A percentile compares a stretch with the other conserved stretches of the same genome.
Conservation (phyloP, 2,888 invertebrate species). For the Notocelia uddmanniana region DNA sequence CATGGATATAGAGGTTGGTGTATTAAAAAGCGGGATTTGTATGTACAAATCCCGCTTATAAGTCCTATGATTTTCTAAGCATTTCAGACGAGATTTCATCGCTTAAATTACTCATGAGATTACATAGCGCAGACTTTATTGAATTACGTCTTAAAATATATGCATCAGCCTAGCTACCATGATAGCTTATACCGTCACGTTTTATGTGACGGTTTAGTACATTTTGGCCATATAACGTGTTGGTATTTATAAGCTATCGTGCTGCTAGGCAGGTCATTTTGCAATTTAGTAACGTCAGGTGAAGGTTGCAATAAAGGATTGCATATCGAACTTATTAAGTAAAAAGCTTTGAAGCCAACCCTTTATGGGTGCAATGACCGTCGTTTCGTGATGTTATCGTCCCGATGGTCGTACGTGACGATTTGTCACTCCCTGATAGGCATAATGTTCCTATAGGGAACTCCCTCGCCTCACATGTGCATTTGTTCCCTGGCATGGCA, state of each 20-base stretch:
- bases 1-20: too few species aligned
- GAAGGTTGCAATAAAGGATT: constrained; percentile 2
- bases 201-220: too few species aligned
- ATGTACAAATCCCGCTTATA: too few species aligned
- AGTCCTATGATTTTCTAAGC: background rate
- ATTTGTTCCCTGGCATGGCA: constrained; percentile 24
- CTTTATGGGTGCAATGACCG: constrained; percentile 40
- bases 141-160: constrained; percentile 2
- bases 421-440: constrained; percentile 52
- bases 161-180: too few species aligned
- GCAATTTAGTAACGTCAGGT: background rate
- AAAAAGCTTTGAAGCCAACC: constrained; percentile 23
- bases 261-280: background rate
- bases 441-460: constrained; percentile 51
- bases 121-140: background rate
- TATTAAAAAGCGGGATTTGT: too few species aligned
- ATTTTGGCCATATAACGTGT: too few species aligned
- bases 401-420: constrained; percentile 49
- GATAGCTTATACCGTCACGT: too few species aligned
- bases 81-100: background rate
- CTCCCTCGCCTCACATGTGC: constrained; percentile 47
- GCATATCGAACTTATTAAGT: constrained; percentile 30
- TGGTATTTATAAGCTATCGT: too few species aligned
- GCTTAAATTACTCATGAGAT: constrained; percentile 9
- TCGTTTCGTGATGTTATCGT: constrained; percentile 50